phyloP scores from a whole-genome alignment of 2,888 invertebrate species.

The Cetonia aurata region DNA sequence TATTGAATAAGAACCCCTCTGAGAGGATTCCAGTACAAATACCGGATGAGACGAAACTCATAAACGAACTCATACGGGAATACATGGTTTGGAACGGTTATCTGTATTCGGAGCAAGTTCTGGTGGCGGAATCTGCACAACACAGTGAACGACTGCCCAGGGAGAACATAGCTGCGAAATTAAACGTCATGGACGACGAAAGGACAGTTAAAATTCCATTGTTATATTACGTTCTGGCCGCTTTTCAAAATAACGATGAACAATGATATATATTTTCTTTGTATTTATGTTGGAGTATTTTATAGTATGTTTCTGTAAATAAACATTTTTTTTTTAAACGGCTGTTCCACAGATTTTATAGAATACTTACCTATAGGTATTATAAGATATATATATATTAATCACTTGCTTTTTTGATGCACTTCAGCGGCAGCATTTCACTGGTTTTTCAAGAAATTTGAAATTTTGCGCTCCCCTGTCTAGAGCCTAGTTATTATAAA shows the following conservation, averaged over 20 bases:
- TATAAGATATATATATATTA: no score
- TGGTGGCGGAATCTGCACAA: constrained; percentile 64
- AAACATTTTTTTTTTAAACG: not conserved
- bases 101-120: constrained; percentile 70
- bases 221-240: constrained; percentile 63
- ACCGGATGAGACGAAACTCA: constrained; percentile 67
- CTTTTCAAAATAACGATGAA: constrained; percentile 59
- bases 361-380: no score
- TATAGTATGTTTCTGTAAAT: constrained; percentile 31
- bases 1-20: constrained; percentile 60
- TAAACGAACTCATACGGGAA: constrained; percentile 77
- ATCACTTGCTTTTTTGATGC: no score
- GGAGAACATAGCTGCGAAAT: constrained; percentile 62
- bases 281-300: constrained; percentile 26
- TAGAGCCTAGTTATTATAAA: no score
- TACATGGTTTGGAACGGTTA: constrained; percentile 81
- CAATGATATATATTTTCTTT: constrained; percentile 21
- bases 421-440: no score
- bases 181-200: constrained; percentile 64
- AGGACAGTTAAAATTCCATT: constrained; percentile 64
- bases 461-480: no score
- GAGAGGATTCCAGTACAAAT: constrained; percentile 58
- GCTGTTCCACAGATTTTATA: not conserved
- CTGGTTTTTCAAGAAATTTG: no score
- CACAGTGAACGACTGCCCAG: constrained; percentile 58